Evolutionary conservation across 2,113 vertebrate species (phyloP).

Genomic region (Xiphophorus maculatus): DNA sequence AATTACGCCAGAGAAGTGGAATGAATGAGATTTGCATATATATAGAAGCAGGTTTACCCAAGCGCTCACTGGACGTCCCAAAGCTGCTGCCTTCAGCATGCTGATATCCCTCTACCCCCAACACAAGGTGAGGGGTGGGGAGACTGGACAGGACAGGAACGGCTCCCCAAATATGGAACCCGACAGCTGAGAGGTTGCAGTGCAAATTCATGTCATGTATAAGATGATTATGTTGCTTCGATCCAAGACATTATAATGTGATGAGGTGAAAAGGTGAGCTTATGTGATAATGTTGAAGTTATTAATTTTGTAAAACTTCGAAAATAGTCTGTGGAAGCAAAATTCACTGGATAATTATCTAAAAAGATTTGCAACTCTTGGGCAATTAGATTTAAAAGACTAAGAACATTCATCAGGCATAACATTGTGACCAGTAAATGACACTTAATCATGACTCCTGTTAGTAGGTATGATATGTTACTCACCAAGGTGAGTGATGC

Average conservation of each 20-base stretch:
- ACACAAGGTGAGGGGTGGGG: not conserved
- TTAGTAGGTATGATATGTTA: no score
- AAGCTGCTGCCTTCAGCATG: constrained; percentile 79
- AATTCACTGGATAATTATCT: not conserved
- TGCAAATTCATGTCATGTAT: constrained; percentile 14
- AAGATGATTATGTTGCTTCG: constrained; percentile 5
- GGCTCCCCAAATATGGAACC: constrained; percentile 5
- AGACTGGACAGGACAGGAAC: constrained; percentile 13
- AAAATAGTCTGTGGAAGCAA: not conserved
- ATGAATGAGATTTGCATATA: constrained; percentile 82
- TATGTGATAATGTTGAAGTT: not conserved
- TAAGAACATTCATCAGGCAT: no score
- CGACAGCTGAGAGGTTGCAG: constrained; percentile 30
- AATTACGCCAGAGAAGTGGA: constrained; percentile 64
- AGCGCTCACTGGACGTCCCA: constrained; percentile 67
- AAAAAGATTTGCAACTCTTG: no score
- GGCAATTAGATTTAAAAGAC: no score
- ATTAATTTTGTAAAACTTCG: not conserved
- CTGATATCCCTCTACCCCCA: constrained; percentile 53
- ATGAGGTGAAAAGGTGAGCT: not conserved
- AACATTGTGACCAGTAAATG: no score
- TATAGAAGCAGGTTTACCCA: constrained; percentile 77
- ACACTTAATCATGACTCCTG: no score
- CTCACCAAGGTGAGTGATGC: no score
- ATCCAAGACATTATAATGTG: constrained; percentile 10